Percentiles rank a stretch among this genome's conserved stretches.
phyloP scores from a whole-genome alignment of 2,797 vertebrate species.

The Thamnophis elegans region DNA sequence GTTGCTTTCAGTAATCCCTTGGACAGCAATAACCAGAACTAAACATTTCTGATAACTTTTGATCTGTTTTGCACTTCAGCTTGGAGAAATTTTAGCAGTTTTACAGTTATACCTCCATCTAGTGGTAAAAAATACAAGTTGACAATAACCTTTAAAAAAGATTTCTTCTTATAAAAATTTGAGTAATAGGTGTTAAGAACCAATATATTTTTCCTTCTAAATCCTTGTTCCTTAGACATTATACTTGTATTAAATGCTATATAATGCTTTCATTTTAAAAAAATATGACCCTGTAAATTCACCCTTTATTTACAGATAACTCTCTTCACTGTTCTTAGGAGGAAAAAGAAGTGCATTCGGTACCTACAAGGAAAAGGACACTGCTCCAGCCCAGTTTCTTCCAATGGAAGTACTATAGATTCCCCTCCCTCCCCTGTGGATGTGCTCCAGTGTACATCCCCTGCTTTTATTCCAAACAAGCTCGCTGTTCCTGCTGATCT shows the following conservation, averaged over 20 bases:
- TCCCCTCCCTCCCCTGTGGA: constrained; percentile 81
- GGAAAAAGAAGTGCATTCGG: constrained; percentile 99
- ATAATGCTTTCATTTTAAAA: constrained; percentile 32
- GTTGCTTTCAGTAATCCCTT: background rate
- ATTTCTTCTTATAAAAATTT: background rate
- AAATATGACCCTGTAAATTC: constrained; percentile 80
- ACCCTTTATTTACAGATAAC: constrained; percentile 91
- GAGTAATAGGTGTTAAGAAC: background rate
- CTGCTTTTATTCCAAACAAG: constrained; percentile 73
- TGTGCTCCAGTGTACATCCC: constrained; percentile 67
- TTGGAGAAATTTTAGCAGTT: background rate
- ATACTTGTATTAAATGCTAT: constrained; percentile 20
- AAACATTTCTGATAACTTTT: background rate
- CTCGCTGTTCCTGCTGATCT: constrained; percentile 68
- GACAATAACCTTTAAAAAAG: background rate
- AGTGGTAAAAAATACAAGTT: background rate
- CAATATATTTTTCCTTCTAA: background rate
- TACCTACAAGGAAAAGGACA: constrained; percentile 97
- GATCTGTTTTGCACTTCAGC: background rate
- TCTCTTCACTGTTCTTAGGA: constrained; percentile 97
- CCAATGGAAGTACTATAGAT: constrained; percentile 98
- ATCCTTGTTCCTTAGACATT: background rate
- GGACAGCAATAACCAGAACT: background rate
- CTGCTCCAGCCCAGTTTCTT: constrained; percentile 95
- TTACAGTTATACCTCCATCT: background rate